Conservation (phyloP, 2,888 invertebrate genomes). For the Prostheceraeus crozeri region DNA sequence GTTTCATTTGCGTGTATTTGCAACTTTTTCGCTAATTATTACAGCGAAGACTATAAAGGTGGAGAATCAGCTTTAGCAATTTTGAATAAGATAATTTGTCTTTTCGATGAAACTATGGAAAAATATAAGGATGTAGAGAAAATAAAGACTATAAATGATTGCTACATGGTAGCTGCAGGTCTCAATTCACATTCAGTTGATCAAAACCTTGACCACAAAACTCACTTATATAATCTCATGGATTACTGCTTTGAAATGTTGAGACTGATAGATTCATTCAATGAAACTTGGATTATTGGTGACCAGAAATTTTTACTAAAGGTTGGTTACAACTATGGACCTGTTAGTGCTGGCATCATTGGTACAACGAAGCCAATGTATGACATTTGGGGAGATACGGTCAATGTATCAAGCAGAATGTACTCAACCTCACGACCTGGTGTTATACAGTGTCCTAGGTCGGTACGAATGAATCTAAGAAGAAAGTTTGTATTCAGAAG, state of each 20-base stretch:
- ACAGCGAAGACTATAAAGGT: conserved; percentile 35
- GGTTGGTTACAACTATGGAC: conserved; percentile 84
- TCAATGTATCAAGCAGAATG: conserved; percentile 93
- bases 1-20: conserved; percentile 92
- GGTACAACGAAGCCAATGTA: conserved; percentile 90
- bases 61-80: conserved; percentile 87
- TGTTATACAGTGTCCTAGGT: conserved; percentile 17
- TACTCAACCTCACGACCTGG: conserved; percentile 64
- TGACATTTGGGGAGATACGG: conserved; percentile 97
- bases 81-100: conserved; percentile 65
- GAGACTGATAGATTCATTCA: conserved; percentile 59
- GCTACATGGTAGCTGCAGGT: conserved; percentile 94
- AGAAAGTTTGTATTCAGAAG: conserved; percentile 18
- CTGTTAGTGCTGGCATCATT: conserved; percentile 84
- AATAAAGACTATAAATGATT: conserved; percentile 91
- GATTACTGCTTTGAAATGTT: conserved; percentile 79
- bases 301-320: conserved; percentile 52
- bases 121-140: conserved; percentile 72
- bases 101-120: conserved; percentile 28
- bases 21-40: conserved; percentile 79
- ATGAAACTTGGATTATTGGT: conserved; percentile 51
- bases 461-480: background rate
- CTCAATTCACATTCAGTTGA: conserved; percentile 72
- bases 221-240: conserved; percentile 57
- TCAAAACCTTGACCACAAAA: conserved; percentile 65